A percentile compares a stretch with the other conserved stretches of the same genome.
Conservation (phyloP, 1,140 invertebrate species). For the Sinonovacula constricta region DNA sequence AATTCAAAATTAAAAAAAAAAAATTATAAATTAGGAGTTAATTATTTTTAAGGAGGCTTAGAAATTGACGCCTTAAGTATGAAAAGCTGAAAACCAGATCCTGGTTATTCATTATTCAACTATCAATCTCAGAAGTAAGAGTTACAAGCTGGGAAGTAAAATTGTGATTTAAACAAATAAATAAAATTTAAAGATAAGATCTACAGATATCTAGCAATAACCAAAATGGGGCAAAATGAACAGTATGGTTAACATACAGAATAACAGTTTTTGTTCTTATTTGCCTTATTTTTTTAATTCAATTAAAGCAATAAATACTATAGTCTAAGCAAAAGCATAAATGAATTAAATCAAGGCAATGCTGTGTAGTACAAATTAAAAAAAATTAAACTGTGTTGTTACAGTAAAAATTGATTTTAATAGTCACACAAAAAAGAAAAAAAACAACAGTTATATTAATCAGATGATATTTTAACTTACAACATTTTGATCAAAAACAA, state of each 20-base stretch:
- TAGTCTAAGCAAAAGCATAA: not conserved
- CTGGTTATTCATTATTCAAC: not conserved
- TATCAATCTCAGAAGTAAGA: not conserved
- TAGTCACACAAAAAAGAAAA: not conserved
- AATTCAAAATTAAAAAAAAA: not conserved
- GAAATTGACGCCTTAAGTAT: not conserved
- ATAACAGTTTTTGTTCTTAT: no score
- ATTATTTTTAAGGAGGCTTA: not conserved
- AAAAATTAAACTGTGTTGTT: not conserved
- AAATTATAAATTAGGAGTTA: not conserved
- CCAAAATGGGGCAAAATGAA: no score
- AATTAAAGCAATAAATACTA: not conserved
- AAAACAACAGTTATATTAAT: not conserved
- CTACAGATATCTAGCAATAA: no score
- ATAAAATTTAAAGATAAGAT: no score
- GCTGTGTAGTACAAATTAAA: not conserved
- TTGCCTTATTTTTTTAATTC: not conserved
- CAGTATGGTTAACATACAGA: no score
- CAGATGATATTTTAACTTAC: slow-evolving; percentile 69
- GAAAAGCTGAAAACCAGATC: no score
- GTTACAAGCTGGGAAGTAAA: no score
- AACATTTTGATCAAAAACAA: slow-evolving; percentile 83
- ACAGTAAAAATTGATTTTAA: not conserved
- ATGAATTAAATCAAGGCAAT: not conserved
- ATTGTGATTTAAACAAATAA: no score